Conservation (phyloP, 2,888 invertebrate genomes). For the Tetragonisca angustula region DNA sequence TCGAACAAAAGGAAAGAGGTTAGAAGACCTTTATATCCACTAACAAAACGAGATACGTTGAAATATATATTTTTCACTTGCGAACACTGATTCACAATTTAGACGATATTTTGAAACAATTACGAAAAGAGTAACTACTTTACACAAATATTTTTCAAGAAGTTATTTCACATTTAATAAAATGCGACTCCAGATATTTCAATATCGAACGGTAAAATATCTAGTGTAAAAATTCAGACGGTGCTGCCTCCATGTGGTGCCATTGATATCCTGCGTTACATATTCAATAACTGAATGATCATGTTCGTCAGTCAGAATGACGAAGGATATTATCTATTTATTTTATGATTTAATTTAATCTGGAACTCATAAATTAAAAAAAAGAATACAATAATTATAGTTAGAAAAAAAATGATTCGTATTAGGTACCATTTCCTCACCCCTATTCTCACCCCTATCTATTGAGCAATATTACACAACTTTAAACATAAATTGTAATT, state of each 20-base stretch:
- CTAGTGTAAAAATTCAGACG: constrained; percentile 36
- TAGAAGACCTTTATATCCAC: constrained; percentile 36
- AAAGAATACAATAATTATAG: not conserved
- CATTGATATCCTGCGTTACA: not conserved
- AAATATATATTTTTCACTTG: constrained; percentile 12
- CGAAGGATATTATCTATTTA: not conserved
- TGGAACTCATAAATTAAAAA: not conserved
- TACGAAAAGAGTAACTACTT: constrained; percentile 18
- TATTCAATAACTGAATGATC: not conserved
- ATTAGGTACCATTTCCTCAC: not conserved
- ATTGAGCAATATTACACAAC: not conserved
- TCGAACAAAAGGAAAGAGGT: constrained; percentile 31
- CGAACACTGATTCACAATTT: constrained; percentile 21
- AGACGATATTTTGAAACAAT: constrained; percentile 16
- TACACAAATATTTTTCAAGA: constrained; percentile 34
- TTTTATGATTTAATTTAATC: not conserved
- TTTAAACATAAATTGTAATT: not conserved
- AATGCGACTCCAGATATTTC: constrained; percentile 40
- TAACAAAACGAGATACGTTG: constrained; percentile 8
- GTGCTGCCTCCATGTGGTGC: constrained; percentile 46
- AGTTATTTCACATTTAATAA: constrained; percentile 40
- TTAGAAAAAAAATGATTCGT: not conserved
- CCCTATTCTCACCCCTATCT: not conserved
- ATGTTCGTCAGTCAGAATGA: not conserved
- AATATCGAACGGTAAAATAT: constrained; percentile 55